A percentile compares a stretch with the other conserved stretches of the same genome.
Evolutionary conservation across 2,888 invertebrate genomes (phyloP).

Genomic region (Acleris literana): DNA sequence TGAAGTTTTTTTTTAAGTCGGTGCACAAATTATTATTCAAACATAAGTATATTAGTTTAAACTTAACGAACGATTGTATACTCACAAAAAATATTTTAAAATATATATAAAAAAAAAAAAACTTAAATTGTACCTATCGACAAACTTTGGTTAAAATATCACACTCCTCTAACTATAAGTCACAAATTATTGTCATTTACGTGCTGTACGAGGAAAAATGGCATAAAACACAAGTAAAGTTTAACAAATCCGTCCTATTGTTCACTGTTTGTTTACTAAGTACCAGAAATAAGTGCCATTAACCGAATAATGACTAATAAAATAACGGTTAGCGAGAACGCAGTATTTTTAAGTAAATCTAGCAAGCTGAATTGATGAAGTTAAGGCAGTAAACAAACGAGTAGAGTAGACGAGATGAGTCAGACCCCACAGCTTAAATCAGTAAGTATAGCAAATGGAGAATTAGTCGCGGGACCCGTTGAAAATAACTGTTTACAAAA

Average conservation of each 20-base stretch:
- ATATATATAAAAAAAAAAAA: too few species aligned
- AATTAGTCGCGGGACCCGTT: slow-evolving; percentile 53
- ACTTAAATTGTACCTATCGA: too few species aligned
- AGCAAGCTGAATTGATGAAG: slow-evolving; percentile 12
- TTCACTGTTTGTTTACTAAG: slow-evolving; percentile 15
- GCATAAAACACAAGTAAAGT: too few species aligned
- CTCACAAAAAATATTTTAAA: too few species aligned
- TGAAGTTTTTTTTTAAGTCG: not conserved
- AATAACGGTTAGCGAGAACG: slow-evolving; percentile 12
- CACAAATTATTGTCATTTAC: too few species aligned
- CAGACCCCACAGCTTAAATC: slow-evolving; percentile 46
- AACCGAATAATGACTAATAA: slow-evolving; percentile 15
- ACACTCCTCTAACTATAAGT: too few species aligned
- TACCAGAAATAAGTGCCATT: too few species aligned
- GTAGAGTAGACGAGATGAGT: slow-evolving; percentile 29
- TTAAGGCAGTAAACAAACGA: slow-evolving; percentile 40
- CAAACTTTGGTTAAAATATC: too few species aligned
- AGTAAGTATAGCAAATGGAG: slow-evolving; percentile 51
- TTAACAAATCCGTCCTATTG: too few species aligned
- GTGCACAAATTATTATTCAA: not conserved
- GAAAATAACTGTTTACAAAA: slow-evolving; percentile 60
- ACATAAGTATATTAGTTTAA: too few species aligned
- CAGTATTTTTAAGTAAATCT: slow-evolving; percentile 13
- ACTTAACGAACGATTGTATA: too few species aligned
- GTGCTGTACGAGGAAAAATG: too few species aligned